phyloP scores from a whole-genome alignment of 1,140 invertebrate species.

The Drosophila pandora region DNA sequence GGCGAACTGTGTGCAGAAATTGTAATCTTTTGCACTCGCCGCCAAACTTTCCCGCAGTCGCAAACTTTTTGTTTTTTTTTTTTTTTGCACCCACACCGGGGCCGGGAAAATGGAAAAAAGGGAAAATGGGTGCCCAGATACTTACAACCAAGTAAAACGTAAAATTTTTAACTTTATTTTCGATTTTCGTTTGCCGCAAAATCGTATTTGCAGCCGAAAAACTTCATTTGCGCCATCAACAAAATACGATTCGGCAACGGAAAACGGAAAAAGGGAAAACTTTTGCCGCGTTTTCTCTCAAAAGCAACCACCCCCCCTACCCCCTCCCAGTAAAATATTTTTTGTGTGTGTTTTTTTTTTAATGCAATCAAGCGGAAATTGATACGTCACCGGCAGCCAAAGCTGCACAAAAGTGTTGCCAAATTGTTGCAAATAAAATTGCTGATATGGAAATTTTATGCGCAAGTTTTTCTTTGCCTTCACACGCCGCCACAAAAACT shows the following conservation, averaged over 20 bases:
- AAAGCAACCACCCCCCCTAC: background rate
- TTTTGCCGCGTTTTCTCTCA: slow-evolving; percentile 35
- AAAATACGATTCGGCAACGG: background rate
- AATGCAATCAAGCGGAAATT: slow-evolving; percentile 81
- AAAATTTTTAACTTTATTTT: slow-evolving; percentile 81
- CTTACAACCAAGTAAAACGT: slow-evolving; percentile 48
- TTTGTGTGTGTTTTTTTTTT: slow-evolving; percentile 44
- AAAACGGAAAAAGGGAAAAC: slow-evolving; percentile 26
- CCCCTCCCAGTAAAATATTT: background rate
- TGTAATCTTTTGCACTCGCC: slow-evolving; percentile 78
- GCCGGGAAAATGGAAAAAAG: background rate
- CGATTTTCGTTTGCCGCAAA: slow-evolving; percentile 81
- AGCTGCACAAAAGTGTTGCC: slow-evolving; percentile 69
- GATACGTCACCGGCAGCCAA: slow-evolving; percentile 72
- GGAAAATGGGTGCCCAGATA: slow-evolving; percentile 1
- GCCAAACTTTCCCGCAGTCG: slow-evolving; percentile 55
- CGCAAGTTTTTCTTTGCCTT: slow-evolving; percentile 52
- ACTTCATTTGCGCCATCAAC: slow-evolving; percentile 74
- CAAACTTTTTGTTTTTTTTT: slow-evolving; percentile 44
- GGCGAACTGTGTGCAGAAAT: slow-evolving; percentile 62
- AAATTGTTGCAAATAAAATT: slow-evolving; percentile 82
- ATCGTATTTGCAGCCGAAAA: slow-evolving; percentile 75
- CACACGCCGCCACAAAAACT: slow-evolving; percentile 25
- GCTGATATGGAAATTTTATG: slow-evolving; percentile 80
- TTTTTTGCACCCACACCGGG: slow-evolving; percentile 15